Conservation (phyloP, 2,888 invertebrate genomes). For the Chirona hameri region DNA sequence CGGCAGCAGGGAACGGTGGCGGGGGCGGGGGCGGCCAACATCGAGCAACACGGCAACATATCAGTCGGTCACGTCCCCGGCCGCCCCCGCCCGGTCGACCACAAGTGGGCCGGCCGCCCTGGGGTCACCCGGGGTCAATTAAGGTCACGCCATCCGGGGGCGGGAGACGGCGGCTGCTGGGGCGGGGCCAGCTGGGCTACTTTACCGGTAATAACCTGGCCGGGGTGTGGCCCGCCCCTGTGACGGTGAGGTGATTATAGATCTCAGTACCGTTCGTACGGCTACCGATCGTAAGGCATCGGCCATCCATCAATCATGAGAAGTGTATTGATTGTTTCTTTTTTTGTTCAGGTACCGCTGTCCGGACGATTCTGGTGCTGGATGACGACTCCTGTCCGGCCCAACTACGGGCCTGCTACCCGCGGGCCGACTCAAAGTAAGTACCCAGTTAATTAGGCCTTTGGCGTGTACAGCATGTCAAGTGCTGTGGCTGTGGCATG, state of each 20-base stretch:
- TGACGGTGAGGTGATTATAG: neutral
- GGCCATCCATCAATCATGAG: neutral
- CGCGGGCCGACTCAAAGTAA: constrained; percentile 64
- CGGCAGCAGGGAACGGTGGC: too few species aligned
- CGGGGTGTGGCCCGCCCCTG: neutral
- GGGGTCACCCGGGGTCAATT: neutral
- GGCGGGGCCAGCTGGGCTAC: neutral
- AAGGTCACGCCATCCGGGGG: neutral
- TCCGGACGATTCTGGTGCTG: constrained; percentile 73
- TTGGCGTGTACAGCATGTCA: too few species aligned
- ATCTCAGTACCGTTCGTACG: neutral
- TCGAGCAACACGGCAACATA: neutral
- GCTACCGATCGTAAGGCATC: neutral
- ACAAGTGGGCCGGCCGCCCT: neutral
- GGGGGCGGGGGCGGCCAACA: too few species aligned
- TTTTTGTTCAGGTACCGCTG: constrained; percentile 42
- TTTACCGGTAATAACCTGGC: neutral
- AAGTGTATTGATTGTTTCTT: neutral
- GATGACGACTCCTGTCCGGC: constrained; percentile 88
- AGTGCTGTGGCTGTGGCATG: too few species aligned
- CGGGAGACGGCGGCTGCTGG: neutral
- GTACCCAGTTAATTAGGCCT: neutral
- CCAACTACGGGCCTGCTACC: constrained; percentile 88
- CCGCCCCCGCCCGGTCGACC: neutral
- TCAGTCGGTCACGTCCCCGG: neutral